A percentile compares a stretch with the other conserved stretches of the same genome.
phyloP scores from a whole-genome alignment of 2,888 invertebrate genomes.

The Protonemura montana region DNA sequence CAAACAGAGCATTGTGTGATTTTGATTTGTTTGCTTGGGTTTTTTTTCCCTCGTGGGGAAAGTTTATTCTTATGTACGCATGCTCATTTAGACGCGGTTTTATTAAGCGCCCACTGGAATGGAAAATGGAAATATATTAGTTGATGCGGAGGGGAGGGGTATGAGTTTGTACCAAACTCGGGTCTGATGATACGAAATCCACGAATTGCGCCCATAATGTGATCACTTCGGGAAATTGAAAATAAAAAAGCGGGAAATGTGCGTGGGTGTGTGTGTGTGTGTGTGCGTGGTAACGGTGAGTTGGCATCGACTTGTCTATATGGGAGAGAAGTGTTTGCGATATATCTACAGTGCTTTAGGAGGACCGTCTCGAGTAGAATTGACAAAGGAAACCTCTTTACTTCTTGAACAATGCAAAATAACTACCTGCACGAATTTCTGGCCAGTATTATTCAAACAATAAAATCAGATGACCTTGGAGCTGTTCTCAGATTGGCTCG shows the following conservation, averaged over 20 bases:
- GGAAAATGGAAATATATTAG: conserved; percentile 3
- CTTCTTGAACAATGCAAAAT: background rate
- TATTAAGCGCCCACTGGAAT: background rate
- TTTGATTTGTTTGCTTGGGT: background rate
- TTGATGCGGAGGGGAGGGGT: too few relatives aligned
- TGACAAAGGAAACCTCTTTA: background rate
- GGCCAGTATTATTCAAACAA: background rate
- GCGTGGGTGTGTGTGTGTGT: too few relatives aligned
- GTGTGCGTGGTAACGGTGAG: background rate
- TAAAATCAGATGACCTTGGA: background rate
- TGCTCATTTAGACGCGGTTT: background rate
- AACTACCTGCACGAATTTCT: background rate
- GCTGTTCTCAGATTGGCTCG: background rate
- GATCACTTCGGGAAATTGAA: background rate
- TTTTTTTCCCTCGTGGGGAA: background rate
- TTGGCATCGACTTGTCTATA: background rate
- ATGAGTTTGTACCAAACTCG: background rate
- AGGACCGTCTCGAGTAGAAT: background rate
- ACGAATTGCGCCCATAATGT: background rate
- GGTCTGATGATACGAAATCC: background rate
- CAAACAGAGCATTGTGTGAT: background rate
- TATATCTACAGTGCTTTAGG: background rate
- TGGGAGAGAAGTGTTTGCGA: background rate
- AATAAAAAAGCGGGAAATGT: background rate
- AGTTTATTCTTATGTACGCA: background rate